A percentile compares a stretch with the other conserved stretches of the same genome.
Conservation (phyloP, 1,140 invertebrate genomes). For the Macrobrachium rosenbergii region DNA sequence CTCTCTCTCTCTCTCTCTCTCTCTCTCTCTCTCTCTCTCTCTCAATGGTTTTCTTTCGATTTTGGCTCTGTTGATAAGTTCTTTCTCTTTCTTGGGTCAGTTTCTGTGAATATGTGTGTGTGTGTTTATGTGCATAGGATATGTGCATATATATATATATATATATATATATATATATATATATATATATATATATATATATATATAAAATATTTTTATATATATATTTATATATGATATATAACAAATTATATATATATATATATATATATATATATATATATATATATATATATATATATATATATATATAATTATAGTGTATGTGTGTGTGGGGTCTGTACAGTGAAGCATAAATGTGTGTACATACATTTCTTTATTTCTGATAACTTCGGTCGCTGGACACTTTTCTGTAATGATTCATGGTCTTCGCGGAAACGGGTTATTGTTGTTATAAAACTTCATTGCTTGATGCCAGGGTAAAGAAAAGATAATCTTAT, state of each 20-base stretch:
- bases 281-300: background rate
- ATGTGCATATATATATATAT: constrained; percentile 8
- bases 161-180: constrained; percentile 11
- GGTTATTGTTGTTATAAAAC: too few relatives aligned
- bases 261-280: constrained; percentile 15
- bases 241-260: constrained; percentile 17
- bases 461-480: too few relatives aligned
- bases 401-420: too few relatives aligned
- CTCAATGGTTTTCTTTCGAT: constrained; percentile 6
- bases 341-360: background rate
- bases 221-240: background rate
- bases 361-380: background rate
- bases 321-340: background rate
- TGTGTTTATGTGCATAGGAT: constrained; percentile 3
- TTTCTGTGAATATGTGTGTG: constrained; percentile 31
- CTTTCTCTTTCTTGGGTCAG: background rate
- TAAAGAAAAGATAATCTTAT: too few relatives aligned
- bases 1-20: background rate
- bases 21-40: constrained; percentile 7
- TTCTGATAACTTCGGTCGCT: background rate
- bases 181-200: background rate
- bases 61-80: background rate
- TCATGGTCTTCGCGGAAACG: too few relatives aligned
- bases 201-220: background rate
- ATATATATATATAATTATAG: background rate